These are phyloP conservation scores for Forbesichthys papilliferus DNA, from an alignment of 2,113 vertebrate genomes.

Conservation along the genomic window DNA sequence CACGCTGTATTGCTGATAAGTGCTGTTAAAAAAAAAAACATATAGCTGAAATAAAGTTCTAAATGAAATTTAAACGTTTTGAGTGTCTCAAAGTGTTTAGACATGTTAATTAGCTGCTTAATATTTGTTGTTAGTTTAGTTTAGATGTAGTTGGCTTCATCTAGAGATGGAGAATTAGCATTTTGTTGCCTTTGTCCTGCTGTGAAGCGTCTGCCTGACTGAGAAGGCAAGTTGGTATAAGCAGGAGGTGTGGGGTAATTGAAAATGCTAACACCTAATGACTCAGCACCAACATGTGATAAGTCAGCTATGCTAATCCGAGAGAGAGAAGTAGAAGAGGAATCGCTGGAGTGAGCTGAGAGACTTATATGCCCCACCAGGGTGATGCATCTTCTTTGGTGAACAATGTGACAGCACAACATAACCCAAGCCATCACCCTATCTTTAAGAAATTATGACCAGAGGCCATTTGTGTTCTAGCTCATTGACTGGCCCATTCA, in stretches of 20 bases:
- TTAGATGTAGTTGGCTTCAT: conserved; percentile 29
- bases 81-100: background rate
- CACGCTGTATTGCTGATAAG: conserved; percentile 76
- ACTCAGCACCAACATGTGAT: conserved; percentile 58
- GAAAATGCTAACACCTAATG: conserved; percentile 67
- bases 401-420: conserved; percentile 30
- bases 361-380: background rate
- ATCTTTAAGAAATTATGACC: conserved; percentile 45
- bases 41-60: conserved; percentile 78
- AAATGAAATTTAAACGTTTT: conserved; percentile 42
- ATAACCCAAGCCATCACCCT: conserved; percentile 25
- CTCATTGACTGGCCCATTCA: conserved; percentile 60
- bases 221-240: conserved; percentile 47
- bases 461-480: conserved; percentile 52
- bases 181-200: conserved; percentile 69
- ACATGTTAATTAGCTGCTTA: conserved; percentile 19
- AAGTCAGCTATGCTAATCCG: conserved; percentile 59
- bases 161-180: conserved; percentile 42
- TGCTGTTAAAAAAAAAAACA: conserved; percentile 76
- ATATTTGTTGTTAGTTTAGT: conserved; percentile 32
- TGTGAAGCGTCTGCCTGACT: conserved; percentile 62
- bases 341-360: background rate
- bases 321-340: background rate
- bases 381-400: conserved; percentile 44
- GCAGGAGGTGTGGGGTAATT: conserved; percentile 56